These are phyloP conservation scores for Samia ricini DNA, from an alignment of 1,140 invertebrate genomes.

Conservation along the genomic window DNA sequence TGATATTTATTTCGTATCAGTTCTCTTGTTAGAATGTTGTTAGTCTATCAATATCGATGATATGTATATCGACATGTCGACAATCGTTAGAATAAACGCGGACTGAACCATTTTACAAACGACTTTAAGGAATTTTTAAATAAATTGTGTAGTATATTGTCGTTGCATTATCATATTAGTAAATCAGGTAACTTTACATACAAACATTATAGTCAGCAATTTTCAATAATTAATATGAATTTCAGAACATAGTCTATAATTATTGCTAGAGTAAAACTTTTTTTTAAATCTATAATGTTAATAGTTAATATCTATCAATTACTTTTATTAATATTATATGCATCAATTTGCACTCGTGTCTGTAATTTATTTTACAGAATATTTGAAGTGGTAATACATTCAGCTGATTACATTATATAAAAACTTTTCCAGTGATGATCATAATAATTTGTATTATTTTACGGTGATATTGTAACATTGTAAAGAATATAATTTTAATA, in stretches of 20 bases:
- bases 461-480: slow-evolving; percentile 65
- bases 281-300: too few species aligned
- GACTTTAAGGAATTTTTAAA: neutral
- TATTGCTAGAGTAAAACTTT: too few species aligned
- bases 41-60: neutral
- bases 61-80: neutral
- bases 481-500: slow-evolving; percentile 59
- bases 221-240: too few species aligned
- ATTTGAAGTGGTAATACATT: slow-evolving; percentile 31
- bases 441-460: slow-evolving; percentile 34
- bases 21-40: neutral
- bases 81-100: too few species aligned
- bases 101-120: neutral
- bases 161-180: neutral
- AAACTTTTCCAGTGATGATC: slow-evolving; percentile 31
- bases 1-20: slow-evolving; percentile 17
- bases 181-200: neutral
- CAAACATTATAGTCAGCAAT: too few species aligned
- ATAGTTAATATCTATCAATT: too few species aligned
- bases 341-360: slow-evolving; percentile 36
- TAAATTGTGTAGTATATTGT: neutral
- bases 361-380: slow-evolving; percentile 55
- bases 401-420: slow-evolving; percentile 19
- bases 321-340: neutral
- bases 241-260: too few species aligned